Evolutionary conservation across 1,140 invertebrate species (phyloP), one percentile per base, ranked within the genome.

Genomic region (Aphaenogaster ashmeadi): DNA sequence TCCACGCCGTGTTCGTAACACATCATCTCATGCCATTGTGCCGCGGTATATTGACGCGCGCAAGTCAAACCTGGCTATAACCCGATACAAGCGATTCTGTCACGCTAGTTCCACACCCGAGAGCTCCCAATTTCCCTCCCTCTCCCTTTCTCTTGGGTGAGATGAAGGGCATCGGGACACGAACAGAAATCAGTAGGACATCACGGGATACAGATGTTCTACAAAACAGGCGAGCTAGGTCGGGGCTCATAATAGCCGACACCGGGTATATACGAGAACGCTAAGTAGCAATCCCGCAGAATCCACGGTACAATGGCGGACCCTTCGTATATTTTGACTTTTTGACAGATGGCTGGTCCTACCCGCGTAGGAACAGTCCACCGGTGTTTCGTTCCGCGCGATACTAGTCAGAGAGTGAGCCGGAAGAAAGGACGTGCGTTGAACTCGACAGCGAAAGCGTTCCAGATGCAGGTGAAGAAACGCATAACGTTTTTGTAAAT

Each of bases 271-370:
- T 93, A 92, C 88, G 90, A 92, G 86, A 54, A 91, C 91, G 90
- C 93, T 94, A 94, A 94, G 94, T 94, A 94, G 93, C 92, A 91
- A 94, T 94, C 93, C 94, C 94, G 91, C 94, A 94, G 94, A 91
- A 94, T 88, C 74, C 75, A 54, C 60, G 71, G 86, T 83, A 94
- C 94, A 94, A 94, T 94, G 87, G 81, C 75, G 79, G 89, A 93
- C 93, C 93, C 93, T 92, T 92, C 91, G 92, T 93, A 88, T 94
- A 94, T 94, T 94, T 94, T 94, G 94, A 94, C 94, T 94, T 94
- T 94, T 94, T 94, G 94, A 94, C 94, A 94, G 94, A 94, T 94
- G 94, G 93, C 87, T 80, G 78, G 54, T 84, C 60, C 89, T 74
- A 62, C 79, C 38, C 27, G 33, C 74, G 54, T 47, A 72, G 67